Evolutionary conservation across 2,888 invertebrate genomes (phyloP).

Genomic region (Nyleta sp.): DNA sequence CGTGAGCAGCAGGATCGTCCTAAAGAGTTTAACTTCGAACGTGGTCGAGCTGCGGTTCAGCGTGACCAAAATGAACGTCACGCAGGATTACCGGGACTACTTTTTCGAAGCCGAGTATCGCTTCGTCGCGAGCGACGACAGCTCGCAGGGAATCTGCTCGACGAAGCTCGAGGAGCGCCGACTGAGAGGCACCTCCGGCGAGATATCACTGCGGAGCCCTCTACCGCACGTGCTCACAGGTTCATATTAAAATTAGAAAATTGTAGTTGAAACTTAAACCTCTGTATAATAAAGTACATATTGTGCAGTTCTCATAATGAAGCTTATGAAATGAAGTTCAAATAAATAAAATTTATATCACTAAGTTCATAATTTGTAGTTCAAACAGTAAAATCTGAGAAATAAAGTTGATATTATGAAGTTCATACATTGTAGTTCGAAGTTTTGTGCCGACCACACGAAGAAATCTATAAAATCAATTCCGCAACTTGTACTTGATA

Average conservation of each 20-base stretch:
- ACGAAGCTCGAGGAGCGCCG: conserved; percentile 87
- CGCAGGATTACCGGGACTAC: conserved; percentile 91
- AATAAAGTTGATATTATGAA: no score
- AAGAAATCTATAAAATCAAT: no score
- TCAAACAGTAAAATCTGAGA: no score
- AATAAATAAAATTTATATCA: no score
- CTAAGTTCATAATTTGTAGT: no score
- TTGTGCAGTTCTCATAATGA: no score
- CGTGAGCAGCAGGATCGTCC: conserved; percentile 86
- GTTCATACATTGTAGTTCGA: no score
- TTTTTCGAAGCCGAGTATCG: conserved; percentile 90
- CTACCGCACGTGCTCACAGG: conserved; percentile 78
- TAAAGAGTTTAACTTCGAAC: conserved; percentile 88
- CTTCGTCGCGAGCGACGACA: conserved; percentile 84
- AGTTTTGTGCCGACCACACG: no score
- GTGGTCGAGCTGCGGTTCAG: conserved; percentile 89
- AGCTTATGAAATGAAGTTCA: no score
- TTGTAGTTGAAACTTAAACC: no score
- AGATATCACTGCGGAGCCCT: conserved; percentile 87
- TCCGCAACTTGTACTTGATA: no score
- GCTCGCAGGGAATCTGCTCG: conserved; percentile 85
- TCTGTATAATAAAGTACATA: no score
- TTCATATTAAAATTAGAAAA: neutral
- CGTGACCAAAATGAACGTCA: conserved; percentile 90
- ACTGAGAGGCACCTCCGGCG: conserved; percentile 88